Evolutionary conservation across 2,113 vertebrate species (phyloP).

Genomic region (Onychostruthus taczanowskii): DNA sequence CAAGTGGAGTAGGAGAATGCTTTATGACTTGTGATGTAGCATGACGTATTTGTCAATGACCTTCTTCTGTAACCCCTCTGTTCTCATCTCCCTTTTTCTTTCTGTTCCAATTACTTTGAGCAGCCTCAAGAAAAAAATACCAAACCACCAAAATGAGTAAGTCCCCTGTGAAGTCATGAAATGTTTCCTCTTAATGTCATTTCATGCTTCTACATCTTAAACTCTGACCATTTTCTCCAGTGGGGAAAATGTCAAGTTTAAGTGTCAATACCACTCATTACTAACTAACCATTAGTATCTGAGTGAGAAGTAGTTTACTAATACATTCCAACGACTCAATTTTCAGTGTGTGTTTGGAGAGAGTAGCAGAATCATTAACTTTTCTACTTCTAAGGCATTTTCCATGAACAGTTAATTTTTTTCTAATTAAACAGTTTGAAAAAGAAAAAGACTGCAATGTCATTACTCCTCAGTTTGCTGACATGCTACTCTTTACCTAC

Average conservation of each 20-base stretch:
- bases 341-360: slow-evolving; percentile 64
- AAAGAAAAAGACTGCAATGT: not conserved
- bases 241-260: slow-evolving; percentile 87
- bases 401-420: slow-evolving; percentile 16
- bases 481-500: slow-evolving; percentile 58
- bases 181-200: slow-evolving; percentile 82
- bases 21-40: slow-evolving; percentile 66
- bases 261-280: slow-evolving; percentile 73
- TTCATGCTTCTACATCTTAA: slow-evolving; percentile 89
- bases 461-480: not conserved
- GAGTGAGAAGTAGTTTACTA: slow-evolving; percentile 65
- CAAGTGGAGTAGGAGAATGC: slow-evolving; percentile 54
- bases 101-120: slow-evolving; percentile 92
- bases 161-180: slow-evolving; percentile 84
- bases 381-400: slow-evolving; percentile 51
- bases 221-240: slow-evolving; percentile 82
- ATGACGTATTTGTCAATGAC: slow-evolving; percentile 70
- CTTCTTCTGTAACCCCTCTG: slow-evolving; percentile 76
- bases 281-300: slow-evolving; percentile 66
- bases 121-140: slow-evolving; percentile 99
- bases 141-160: slow-evolving; percentile 96
- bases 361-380: slow-evolving; percentile 58
- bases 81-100: slow-evolving; percentile 83
- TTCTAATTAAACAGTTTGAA: slow-evolving; percentile 32
- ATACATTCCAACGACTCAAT: slow-evolving; percentile 33